Evolutionary conservation across 1,140 invertebrate species (phyloP).

Genomic region (Pogonomyrmex barbatus): DNA sequence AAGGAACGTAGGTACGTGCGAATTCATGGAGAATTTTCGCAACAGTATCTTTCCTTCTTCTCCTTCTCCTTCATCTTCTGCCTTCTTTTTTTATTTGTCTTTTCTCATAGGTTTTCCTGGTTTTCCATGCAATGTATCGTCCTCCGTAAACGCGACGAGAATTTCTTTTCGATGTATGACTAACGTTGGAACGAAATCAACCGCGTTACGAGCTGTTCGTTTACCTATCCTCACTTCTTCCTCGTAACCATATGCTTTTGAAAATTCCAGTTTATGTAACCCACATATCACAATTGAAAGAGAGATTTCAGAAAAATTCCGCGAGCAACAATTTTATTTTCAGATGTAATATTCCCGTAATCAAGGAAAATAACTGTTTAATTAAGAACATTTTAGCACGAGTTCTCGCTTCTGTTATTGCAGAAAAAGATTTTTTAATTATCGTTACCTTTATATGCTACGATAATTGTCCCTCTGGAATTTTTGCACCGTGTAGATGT

Average conservation of each 20-base stretch:
- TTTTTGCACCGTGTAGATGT: not conserved
- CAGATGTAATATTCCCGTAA: not conserved
- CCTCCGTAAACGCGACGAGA: slow-evolving; percentile 41
- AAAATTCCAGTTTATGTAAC: slow-evolving; percentile 20
- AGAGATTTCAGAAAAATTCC: slow-evolving; percentile 38
- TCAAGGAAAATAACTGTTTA: not conserved
- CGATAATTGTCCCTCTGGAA: not conserved
- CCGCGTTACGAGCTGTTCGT: slow-evolving; percentile 39
- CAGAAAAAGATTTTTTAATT: not conserved
- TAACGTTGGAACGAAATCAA: slow-evolving; percentile 42
- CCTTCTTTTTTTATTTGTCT: slow-evolving; percentile 12
- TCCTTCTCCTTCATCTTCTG: not conserved
- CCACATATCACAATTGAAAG: slow-evolving; percentile 35
- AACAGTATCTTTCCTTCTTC: slow-evolving; percentile 30
- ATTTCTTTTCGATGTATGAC: slow-evolving; percentile 57
- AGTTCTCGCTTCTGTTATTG: not conserved
- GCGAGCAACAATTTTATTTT: slow-evolving; percentile 1
- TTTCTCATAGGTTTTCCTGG: slow-evolving; percentile 42
- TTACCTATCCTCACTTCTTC: not conserved
- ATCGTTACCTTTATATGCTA: not conserved
- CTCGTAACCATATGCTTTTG: slow-evolving; percentile 2
- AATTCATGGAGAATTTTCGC: slow-evolving; percentile 46
- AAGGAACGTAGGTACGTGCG: slow-evolving; percentile 18
- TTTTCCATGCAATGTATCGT: slow-evolving; percentile 66
- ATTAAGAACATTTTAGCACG: not conserved